Percentiles rank a stretch among this genome's conserved stretches.
Evolutionary conservation across 92 coral and sea anemone genomes (phyloP).

Genomic region (Phenganax stokvisi): DNA sequence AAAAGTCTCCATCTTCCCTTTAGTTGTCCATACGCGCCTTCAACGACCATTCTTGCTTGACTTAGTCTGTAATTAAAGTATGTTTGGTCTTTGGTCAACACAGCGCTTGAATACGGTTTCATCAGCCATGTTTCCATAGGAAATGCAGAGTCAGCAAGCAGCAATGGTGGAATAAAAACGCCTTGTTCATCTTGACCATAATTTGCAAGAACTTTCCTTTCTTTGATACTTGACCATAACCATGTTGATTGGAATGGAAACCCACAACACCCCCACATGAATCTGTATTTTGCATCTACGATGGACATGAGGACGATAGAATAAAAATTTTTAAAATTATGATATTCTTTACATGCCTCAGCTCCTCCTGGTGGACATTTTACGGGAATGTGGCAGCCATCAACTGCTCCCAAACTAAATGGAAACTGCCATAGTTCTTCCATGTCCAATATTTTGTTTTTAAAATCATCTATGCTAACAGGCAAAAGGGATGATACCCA

Average conservation of each 20-base stretch:
- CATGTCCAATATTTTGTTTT: constrained; percentile 45
- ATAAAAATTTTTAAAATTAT: constrained; percentile 44
- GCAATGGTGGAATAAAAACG: constrained; percentile 38
- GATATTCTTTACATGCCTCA: constrained; percentile 8
- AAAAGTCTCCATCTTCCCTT: constrained; percentile 48
- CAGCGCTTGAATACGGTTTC: constrained; percentile 48
- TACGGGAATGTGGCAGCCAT: constrained; percentile 34
- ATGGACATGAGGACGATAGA: constrained; percentile 35
- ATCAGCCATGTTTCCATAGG: constrained; percentile 47
- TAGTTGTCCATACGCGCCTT: constrained; percentile 56
- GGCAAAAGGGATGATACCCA: constrained; percentile 35
- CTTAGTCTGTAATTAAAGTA: constrained; percentile 51
- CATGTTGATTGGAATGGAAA: constrained; percentile 51
- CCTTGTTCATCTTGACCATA: constrained; percentile 37
- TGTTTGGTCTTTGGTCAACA: constrained; percentile 39
- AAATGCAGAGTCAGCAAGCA: constrained; percentile 50
- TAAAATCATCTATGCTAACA: constrained; percentile 21
- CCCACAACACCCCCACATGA: constrained; percentile 47
- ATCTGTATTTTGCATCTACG: constrained; percentile 42
- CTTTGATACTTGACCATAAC: constrained; percentile 30
- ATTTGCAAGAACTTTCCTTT: constrained; percentile 41
- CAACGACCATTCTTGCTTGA: constrained; percentile 53
- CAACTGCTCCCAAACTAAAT: constrained; percentile 35
- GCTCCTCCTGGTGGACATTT: constrained; percentile 20
- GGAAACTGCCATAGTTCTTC: constrained; percentile 42